Evolutionary conservation across 64 coral and sea anemone species (phyloP), one percentile per base, ranked within the genome.

Genomic region (Dendrophyllia cribrosa): DNA sequence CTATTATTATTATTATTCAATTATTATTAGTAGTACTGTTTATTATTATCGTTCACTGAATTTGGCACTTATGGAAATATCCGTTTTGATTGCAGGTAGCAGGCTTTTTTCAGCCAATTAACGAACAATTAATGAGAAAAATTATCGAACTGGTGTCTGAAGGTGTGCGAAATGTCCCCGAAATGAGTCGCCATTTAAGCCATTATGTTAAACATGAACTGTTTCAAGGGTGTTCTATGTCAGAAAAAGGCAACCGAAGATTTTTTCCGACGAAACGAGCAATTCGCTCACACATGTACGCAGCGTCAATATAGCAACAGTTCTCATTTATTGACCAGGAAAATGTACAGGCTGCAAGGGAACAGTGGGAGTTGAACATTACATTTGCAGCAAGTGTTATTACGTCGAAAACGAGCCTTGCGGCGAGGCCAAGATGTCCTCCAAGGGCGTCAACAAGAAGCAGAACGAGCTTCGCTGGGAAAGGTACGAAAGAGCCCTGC

Each of bases 11-110:
- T n/a, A n/a, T n/a, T n/a, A n/a, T n/a, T n/a, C n/a, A n/a, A n/a
- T n/a, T n/a, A n/a, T n/a, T n/a, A n/a, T n/a, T n/a, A n/a, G n/a
- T n/a, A n/a, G n/a, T n/a, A n/a, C n/a, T n/a, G n/a, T n/a, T n/a
- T n/a, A n/a, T n/a, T n/a, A n/a, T n/a, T n/a, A n/a, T n/a, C n/a
- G n/a, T n/a, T n/a, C n/a, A n/a, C n/a, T n/a, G n/a, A n/a, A n/a
- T n/a, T n/a, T n/a, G n/a, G n/a, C n/a, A n/a, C n/a, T n/a, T n/a
- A n/a, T n/a, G n/a, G n/a, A n/a, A n/a, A n/a, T n/a, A n/a, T n/a
- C n/a, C n/a, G n/a, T n/a, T n/a, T n/a, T n/a, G n/a, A 19, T 82
- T 58, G 58, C 60, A 83, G 58, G 79, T 23, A 83, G 58, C 78
- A 63, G 79, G 79, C 34, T 63, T 83, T 46, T 55, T 44, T 43